Percentiles rank a stretch among this genome's conserved stretches.
Evolutionary conservation across 2,888 invertebrate species (phyloP).

Genomic region (Andrena haemorrhoa): DNA sequence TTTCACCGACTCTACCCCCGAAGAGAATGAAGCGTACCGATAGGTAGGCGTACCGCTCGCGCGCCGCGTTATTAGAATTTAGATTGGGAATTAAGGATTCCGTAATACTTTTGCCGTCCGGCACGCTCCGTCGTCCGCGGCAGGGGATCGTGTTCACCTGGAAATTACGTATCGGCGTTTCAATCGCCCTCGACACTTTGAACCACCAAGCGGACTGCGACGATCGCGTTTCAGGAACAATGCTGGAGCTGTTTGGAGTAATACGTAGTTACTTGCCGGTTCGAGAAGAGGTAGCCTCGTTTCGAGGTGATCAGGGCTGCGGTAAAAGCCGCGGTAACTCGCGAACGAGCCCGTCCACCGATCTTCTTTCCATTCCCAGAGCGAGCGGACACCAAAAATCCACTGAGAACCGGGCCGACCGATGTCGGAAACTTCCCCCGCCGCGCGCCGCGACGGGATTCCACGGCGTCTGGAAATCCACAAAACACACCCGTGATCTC

Average conservation of each 20-base stretch:
- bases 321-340: background rate
- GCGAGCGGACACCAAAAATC: background rate
- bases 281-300: too few relatives aligned
- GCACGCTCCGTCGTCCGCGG: background rate
- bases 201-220: background rate
- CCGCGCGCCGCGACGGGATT: background rate
- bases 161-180: conserved; percentile 44
- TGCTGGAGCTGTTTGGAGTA: background rate
- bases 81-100: conserved; percentile 72
- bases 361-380: conserved; percentile 1
- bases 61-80: conserved; percentile 67
- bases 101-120: conserved; percentile 35
- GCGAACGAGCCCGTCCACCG: background rate
- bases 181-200: conserved; percentile 15
- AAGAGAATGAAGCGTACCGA: conserved; percentile 51
- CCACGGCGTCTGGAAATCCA: conserved; percentile 34
- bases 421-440: background rate
- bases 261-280: too few relatives aligned
- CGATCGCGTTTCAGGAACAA: background rate
- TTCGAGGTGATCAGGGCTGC: background rate
- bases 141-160: conserved; percentile 23
- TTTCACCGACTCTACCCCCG: conserved; percentile 64
- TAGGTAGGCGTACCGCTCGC: conserved; percentile 17
- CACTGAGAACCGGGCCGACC: conserved; percentile 5
- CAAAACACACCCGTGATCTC: conserved; percentile 23